Conservation (phyloP, 2,888 invertebrate species). For the Diarsia brunnea region DNA sequence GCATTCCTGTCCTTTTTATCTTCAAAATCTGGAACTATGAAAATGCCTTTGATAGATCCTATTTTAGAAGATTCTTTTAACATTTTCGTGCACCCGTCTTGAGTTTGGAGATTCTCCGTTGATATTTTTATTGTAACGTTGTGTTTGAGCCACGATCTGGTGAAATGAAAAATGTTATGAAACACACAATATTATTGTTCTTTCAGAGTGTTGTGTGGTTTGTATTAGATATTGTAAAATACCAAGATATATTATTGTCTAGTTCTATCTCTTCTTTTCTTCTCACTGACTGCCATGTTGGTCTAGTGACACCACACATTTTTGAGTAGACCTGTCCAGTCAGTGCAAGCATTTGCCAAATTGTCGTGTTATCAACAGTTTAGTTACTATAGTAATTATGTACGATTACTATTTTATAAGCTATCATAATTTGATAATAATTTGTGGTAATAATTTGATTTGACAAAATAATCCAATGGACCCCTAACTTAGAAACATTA, state of each 20-base stretch:
- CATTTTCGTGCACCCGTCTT: constrained; percentile 71
- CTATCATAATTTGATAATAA: too few species aligned
- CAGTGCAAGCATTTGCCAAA: too few species aligned
- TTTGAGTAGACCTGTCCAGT: too few species aligned
- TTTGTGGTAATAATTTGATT: too few species aligned
- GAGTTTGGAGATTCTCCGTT: constrained; percentile 72
- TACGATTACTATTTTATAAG: too few species aligned
- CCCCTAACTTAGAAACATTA: too few species aligned
- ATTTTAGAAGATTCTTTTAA: constrained; percentile 72
- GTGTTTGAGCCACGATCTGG: constrained; percentile 74
- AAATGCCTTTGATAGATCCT: constrained; percentile 77
- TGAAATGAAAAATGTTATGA: constrained; percentile 41
- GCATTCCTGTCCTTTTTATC: constrained; percentile 56
- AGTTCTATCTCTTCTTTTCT: neutral
- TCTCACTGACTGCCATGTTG: too few species aligned
- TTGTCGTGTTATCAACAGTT: too few species aligned
- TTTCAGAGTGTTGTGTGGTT: neutral
- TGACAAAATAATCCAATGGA: too few species aligned
- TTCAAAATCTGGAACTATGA: constrained; percentile 69
- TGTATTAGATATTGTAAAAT: neutral
- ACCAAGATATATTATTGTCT: neutral
- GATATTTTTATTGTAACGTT: constrained; percentile 72
- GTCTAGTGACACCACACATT: too few species aligned
- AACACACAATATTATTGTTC: constrained; percentile 16
- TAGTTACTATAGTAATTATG: too few species aligned